A percentile compares a stretch with the other conserved stretches of the same genome.
Evolutionary conservation across 2,113 vertebrate genomes (phyloP).

Genomic region (Oryzias javanicus): DNA sequence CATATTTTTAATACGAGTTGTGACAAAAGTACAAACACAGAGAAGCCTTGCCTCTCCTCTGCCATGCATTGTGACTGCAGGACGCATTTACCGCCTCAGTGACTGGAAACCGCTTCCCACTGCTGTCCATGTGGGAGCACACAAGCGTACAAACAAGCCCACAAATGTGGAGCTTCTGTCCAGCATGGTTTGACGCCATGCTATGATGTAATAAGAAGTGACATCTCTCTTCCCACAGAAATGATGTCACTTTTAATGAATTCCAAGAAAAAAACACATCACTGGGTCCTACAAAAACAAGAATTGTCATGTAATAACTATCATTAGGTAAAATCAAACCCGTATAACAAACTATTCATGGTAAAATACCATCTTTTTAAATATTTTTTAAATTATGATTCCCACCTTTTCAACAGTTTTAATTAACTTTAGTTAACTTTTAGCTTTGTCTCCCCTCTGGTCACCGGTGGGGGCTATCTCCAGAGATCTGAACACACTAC

Average conservation of each 20-base stretch:
- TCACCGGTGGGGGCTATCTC: too few species aligned
- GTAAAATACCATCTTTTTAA: too few species aligned
- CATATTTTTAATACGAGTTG: slow-evolving; percentile 1
- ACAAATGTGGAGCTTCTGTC: slow-evolving; percentile 7
- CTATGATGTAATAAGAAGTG: slow-evolving; percentile 35
- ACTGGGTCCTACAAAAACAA: too few species aligned
- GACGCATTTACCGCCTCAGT: slow-evolving; percentile 14
- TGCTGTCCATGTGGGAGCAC: slow-evolving; percentile 3
- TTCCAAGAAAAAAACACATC: neutral
- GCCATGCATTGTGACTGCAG: slow-evolving; percentile 40
- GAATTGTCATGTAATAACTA: too few species aligned
- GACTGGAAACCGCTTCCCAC: slow-evolving; percentile 34
- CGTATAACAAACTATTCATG: too few species aligned
- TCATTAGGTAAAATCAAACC: too few species aligned
- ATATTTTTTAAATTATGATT: too few species aligned
- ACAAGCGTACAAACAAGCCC: slow-evolving; percentile 6
- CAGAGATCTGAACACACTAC: too few species aligned
- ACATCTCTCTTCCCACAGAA: slow-evolving; percentile 18
- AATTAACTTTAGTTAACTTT: too few species aligned
- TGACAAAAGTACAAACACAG: slow-evolving; percentile 9
- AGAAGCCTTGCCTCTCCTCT: neutral
- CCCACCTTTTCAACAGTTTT: too few species aligned
- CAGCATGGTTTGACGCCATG: slow-evolving; percentile 5
- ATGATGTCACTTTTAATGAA: slow-evolving; percentile 14
- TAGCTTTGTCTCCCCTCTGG: too few species aligned